phyloP scores from a whole-genome alignment of 2,888 invertebrate species.

The Oscheius onirici region DNA sequence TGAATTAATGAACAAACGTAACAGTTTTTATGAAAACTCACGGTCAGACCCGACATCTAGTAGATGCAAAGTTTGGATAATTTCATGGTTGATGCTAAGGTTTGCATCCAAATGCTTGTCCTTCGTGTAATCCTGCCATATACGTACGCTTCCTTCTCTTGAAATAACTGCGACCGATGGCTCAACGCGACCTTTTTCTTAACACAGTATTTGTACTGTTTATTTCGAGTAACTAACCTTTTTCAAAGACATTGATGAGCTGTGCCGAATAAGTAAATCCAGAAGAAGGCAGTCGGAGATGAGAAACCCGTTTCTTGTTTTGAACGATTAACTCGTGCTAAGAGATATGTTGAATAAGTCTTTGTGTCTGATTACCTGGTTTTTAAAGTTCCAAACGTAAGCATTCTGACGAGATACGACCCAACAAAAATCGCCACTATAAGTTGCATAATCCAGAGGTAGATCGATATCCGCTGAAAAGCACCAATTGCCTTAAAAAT shows the following conservation, averaged over 20 bases:
- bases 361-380: neutral
- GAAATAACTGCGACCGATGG: constrained; percentile 2
- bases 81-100: constrained; percentile 16
- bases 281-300: constrained; percentile 21
- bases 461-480: neutral
- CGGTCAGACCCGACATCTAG: neutral
- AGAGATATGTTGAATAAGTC: neutral
- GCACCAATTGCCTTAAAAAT: neutral
- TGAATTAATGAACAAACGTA: neutral
- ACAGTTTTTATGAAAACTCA: neutral
- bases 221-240: neutral
- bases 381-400: constrained; percentile 23
- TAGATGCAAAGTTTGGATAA: constrained; percentile 11
- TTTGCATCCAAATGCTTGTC: neutral
- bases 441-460: constrained; percentile 9
- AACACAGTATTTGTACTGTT: neutral
- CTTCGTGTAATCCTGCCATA: constrained; percentile 5
- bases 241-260: constrained; percentile 12
- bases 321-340: neutral
- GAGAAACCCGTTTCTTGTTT: constrained; percentile 8
- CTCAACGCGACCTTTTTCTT: neutral
- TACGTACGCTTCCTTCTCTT: constrained; percentile 23
- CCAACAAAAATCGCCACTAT: constrained; percentile 18
- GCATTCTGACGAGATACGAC: constrained; percentile 12
- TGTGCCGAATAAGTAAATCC: constrained; percentile 5